phyloP scores from a whole-genome alignment of 1,140 invertebrate species.

The Camponotus vicinus region DNA sequence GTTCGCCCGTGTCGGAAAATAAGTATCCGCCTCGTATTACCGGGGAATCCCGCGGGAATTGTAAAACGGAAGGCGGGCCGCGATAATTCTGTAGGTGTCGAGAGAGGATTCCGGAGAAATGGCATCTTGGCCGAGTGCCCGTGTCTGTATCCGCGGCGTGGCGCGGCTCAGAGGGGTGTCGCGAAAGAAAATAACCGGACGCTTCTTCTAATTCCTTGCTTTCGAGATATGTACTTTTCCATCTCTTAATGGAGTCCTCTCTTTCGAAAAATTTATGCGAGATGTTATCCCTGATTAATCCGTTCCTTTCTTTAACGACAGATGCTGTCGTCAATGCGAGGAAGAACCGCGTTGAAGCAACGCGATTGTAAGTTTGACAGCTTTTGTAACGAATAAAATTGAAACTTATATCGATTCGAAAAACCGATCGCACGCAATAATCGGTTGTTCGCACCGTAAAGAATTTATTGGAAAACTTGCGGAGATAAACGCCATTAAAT shows the following conservation, averaged over 20 bases:
- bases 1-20: constrained; percentile 65
- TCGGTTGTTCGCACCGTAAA: no score
- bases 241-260: neutral
- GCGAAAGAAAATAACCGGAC: constrained; percentile 62
- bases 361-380: neutral
- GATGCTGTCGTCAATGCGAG: neutral
- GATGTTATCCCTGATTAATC: neutral
- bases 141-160: constrained; percentile 19
- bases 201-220: neutral
- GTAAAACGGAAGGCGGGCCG: constrained; percentile 67
- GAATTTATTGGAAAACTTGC: constrained; percentile 3
- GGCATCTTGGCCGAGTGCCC: constrained; percentile 73
- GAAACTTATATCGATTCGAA: neutral
- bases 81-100: constrained; percentile 73
- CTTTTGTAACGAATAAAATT: neutral
- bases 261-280: constrained; percentile 8
- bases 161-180: constrained; percentile 36
- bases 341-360: neutral
- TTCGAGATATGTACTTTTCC: neutral
- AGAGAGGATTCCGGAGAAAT: constrained; percentile 68
- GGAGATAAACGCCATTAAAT: constrained; percentile 51
- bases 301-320: neutral
- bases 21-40: constrained; percentile 68
- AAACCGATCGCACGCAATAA: no score
- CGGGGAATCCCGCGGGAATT: constrained; percentile 66